Percentiles rank a stretch among this genome's conserved stretches.
Conservation (phyloP, 2,888 invertebrate genomes). For the Ramazzottius varieornatus region DNA sequence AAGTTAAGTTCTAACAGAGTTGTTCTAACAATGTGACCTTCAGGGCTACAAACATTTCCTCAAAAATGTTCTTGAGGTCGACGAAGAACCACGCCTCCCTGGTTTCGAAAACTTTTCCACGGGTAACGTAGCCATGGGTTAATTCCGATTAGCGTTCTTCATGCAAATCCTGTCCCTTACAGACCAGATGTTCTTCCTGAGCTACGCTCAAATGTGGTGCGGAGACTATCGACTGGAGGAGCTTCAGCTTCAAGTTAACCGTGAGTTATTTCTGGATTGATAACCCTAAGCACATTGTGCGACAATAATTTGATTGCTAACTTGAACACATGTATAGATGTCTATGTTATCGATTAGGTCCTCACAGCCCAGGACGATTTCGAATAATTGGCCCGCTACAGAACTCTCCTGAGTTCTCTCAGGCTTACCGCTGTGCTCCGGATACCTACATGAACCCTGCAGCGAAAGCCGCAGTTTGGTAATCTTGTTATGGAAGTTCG, state of each 20-base stretch:
- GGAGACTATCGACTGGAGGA: neutral
- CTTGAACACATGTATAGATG: neutral
- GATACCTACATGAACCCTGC: neutral
- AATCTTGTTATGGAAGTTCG: no score
- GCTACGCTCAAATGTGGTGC: constrained; percentile 3
- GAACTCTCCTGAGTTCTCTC: neutral
- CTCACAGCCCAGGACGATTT: neutral
- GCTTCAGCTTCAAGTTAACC: neutral
- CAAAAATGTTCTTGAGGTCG: no score
- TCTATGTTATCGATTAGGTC: neutral
- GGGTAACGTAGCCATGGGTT: neutral
- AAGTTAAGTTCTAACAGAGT: no score
- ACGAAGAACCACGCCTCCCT: neutral
- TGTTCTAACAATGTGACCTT: no score
- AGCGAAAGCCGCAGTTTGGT: neutral
- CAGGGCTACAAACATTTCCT: no score
- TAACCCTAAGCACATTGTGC: neutral
- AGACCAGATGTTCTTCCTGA: neutral
- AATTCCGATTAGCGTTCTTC: neutral
- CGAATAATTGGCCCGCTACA: neutral
- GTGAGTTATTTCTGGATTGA: neutral
- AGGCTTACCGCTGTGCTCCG: neutral
- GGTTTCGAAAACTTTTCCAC: neutral
- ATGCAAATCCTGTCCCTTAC: neutral
- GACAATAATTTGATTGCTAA: neutral